Evolutionary conservation across 2,113 vertebrate species (phyloP).

Genomic region (Caracal caracal): DNA sequence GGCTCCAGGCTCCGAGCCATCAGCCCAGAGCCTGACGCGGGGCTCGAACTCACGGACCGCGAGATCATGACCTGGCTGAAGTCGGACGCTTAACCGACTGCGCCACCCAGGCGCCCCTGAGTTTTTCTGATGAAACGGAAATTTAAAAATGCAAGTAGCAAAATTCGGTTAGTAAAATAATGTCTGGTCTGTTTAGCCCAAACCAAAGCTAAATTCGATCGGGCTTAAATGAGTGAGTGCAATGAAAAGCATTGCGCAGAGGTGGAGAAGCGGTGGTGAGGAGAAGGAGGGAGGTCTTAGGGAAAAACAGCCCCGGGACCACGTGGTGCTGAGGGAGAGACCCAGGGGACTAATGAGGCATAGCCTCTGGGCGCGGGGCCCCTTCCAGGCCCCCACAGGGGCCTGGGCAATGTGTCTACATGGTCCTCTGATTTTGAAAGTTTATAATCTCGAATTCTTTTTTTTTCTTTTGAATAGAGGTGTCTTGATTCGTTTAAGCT

Average conservation of each 20-base stretch:
- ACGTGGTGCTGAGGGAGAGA: too few species aligned
- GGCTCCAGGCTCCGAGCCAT: too few species aligned
- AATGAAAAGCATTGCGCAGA: neutral
- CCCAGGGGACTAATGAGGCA: neutral
- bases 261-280: too few species aligned
- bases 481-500: neutral
- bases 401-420: neutral
- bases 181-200: neutral
- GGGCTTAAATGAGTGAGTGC: neutral
- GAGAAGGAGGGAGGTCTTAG: neutral
- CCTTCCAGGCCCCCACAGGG: neutral
- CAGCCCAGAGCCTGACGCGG: too few species aligned
- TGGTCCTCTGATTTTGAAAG: neutral
- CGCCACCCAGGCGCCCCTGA: too few species aligned
- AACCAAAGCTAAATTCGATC: neutral
- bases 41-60: too few species aligned
- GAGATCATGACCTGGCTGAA: too few species aligned
- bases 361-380: too few species aligned
- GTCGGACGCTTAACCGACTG: too few species aligned
- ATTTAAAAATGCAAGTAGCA: neutral
- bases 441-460: too few species aligned
- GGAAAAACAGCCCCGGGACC: rapidly evolving
- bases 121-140: neutral
- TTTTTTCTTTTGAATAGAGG: neutral
- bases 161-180: neutral